Conservation (phyloP, 2,113 vertebrate species). For the Odocoileus hemionus region DNA sequence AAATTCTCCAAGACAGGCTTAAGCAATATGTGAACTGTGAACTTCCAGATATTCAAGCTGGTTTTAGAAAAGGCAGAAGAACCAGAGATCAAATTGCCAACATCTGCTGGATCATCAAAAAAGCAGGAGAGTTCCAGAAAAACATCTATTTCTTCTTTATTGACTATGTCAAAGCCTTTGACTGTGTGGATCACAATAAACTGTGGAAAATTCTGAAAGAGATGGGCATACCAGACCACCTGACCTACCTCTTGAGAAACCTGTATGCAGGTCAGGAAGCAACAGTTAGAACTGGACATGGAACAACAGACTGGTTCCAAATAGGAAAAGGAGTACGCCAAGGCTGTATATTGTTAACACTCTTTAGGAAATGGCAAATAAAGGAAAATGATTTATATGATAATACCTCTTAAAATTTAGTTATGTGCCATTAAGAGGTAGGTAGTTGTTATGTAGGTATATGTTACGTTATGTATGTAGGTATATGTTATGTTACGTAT, state of each 20-base stretch:
- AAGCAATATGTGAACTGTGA: neutral
- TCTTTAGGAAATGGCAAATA: neutral
- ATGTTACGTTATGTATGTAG: neutral
- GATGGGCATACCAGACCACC: neutral
- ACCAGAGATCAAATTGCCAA: neutral
- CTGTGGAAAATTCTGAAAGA: neutral
- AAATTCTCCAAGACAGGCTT: neutral
- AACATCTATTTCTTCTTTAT: neutral
- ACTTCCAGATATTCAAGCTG: neutral
- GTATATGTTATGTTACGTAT: neutral
- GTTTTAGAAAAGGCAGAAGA: neutral
- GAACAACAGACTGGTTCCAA: neutral
- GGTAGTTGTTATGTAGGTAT: neutral
- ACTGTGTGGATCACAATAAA: neutral
- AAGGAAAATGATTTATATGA: neutral
- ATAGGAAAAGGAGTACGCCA: fast-evolving
- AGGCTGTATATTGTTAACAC: neutral
- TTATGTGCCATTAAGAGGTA: neutral
- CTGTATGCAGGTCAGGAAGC: neutral
- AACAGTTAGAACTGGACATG: neutral
- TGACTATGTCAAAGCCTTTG: neutral
- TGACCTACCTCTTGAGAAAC: neutral
- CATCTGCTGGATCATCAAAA: fast-evolving
- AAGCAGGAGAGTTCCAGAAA: neutral
- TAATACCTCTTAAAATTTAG: neutral